Evolutionary conservation across 2,113 vertebrate genomes (phyloP).

Genomic region (Ammodytes marinus): DNA sequence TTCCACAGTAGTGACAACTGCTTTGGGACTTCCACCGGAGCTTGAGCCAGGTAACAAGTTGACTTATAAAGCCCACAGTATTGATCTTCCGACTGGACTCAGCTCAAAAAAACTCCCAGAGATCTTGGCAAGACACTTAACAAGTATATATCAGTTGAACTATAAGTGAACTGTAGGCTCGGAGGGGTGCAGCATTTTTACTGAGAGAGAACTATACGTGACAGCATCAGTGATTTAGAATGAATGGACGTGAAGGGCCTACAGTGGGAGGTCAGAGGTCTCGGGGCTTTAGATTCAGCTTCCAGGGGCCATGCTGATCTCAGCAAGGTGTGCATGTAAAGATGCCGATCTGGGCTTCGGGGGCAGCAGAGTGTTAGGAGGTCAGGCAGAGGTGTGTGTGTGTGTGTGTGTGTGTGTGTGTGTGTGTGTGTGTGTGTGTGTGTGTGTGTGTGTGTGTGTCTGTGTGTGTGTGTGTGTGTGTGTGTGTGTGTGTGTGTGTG

Average conservation of each 20-base stretch:
- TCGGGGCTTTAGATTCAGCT: background rate
- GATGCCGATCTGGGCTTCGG: constrained; percentile 29
- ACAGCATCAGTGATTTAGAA: constrained; percentile 23
- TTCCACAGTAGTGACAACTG: constrained; percentile 5
- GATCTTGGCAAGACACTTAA: constrained; percentile 26
- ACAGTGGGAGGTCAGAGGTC: constrained; percentile 33
- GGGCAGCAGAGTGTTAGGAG: constrained; percentile 25
- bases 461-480: background rate
- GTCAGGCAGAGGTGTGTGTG: constrained; percentile 7
- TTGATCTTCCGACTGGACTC: constrained; percentile 41
- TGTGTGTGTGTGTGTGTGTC: background rate
- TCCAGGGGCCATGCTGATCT: constrained; percentile 41
- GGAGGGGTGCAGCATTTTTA: constrained; percentile 12
- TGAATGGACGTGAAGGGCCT: constrained; percentile 12
- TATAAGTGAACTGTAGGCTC: constrained; percentile 31
- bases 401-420: background rate
- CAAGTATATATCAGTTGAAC: constrained; percentile 44
- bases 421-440: constrained; percentile 10
- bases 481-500: background rate
- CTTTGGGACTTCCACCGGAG: constrained; percentile 17
- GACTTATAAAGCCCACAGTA: constrained; percentile 22
- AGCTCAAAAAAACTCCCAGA: constrained; percentile 17
- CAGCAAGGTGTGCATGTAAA: constrained; percentile 37
- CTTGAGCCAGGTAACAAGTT: constrained; percentile 23
- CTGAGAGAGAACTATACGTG: constrained; percentile 3